A percentile compares a stretch with the other conserved stretches of the same genome.
Evolutionary conservation across 2,113 vertebrate genomes (phyloP).

Genomic region (Haliaeetus leucogaster): DNA sequence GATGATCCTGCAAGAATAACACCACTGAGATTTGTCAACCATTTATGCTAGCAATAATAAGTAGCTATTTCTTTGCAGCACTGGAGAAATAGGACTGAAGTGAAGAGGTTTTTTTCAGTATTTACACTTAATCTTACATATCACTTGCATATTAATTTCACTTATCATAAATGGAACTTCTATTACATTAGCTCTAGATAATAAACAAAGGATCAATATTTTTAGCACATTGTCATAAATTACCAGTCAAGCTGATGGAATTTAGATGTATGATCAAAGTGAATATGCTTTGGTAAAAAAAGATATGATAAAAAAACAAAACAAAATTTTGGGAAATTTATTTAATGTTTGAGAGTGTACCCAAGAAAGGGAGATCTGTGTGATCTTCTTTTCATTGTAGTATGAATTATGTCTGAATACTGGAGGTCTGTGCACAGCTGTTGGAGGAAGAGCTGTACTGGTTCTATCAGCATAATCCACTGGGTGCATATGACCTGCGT

Average conservation of each 20-base stretch:
- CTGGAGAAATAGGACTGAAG: not conserved
- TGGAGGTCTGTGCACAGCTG: not conserved
- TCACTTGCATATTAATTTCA: not conserved
- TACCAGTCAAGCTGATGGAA: not conserved
- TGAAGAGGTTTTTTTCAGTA: not conserved
- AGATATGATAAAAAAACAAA: not conserved
- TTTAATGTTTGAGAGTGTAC: not conserved
- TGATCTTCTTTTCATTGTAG: not conserved
- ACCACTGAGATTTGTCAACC: not conserved
- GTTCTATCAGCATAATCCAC: not conserved
- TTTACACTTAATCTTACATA: not conserved
- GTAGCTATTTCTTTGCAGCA: not conserved
- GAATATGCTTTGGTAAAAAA: not conserved
- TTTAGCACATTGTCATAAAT: not conserved
- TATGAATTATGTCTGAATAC: not conserved
- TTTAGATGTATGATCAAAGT: not conserved
- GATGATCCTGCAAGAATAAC: not conserved
- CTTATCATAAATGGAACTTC: not conserved
- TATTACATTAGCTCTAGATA: not conserved
- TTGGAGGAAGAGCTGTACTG: not conserved
- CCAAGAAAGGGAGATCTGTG: not conserved
- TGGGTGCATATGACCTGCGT: not conserved
- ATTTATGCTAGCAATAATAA: not conserved
- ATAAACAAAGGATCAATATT: not conserved
- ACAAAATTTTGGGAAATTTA: not conserved